Base-by-base conservation (phyloP, 2,888 invertebrate genomes). In the Thecophora atra region DNA sequence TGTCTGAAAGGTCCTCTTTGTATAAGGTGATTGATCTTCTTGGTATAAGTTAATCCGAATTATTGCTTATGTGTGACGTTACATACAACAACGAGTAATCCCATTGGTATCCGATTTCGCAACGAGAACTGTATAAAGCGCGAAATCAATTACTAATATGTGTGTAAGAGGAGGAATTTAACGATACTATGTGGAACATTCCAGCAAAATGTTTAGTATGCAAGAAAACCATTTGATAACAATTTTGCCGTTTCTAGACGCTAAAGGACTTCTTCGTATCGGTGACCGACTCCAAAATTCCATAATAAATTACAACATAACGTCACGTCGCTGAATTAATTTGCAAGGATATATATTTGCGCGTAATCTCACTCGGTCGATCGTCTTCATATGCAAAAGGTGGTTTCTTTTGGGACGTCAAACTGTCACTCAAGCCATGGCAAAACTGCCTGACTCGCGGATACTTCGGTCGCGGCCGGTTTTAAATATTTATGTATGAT, bases 221-320 rank as follows among this genome's bases (percentile, higher is more conserved):
- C 7, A 58, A 28, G 30, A 3, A 67, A 70, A 2, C 54, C 69
- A 51, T 21, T n/a, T 74, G 3, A 11, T 44, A 3, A 65, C 71
- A 28, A 66, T 75, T n/a, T 56, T 66, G 7, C 75, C 75, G 15
- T 74, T 63, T 54, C 13, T 76, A 8, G 73, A 74, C 42, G 26
- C 44, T 5, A 6, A n/a, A 15, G 58, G 72, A 15, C 21, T 75
- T 1, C 11, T 75, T 2, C 30, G 70, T 26, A 73, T 72, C 1
- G 73, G 74, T 19, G 73, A 71, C 0, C 64, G 74, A 1, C 66
- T 76, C 37, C 47, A 26, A 26, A 67, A 69, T 19, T 63, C 73
- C 0, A 54, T 58, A n/a, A 52, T 72, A 21, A n/a, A 56, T 4
- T 28, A 28, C 2, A 60, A 21, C 15, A 26, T 26, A 21, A 72